Base-by-base conservation (phyloP, 92 coral and sea anemone genomes). In the Bergia sp. region DNA sequence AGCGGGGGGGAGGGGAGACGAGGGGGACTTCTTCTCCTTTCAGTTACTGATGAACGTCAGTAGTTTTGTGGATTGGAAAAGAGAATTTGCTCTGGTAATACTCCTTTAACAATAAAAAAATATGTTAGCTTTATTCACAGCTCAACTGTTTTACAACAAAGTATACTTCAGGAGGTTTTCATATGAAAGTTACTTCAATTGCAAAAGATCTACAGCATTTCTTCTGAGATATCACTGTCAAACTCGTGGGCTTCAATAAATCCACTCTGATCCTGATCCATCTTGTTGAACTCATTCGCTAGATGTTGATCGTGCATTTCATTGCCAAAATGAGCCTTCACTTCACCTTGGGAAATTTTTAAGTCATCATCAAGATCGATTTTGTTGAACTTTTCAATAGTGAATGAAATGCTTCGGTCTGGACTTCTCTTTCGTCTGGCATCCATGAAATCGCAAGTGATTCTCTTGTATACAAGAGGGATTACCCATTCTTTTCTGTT, bases 281-380 rank as follows among this genome's bases (percentile, higher is more conserved):
- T n/a, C 43, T 82, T 82, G 42, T 44, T 42, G 37, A 82, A 82
- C n/a, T 82, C 86, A 16, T 41, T 67, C 0, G 1, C 45, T 12
- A 82, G 77, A 9, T 69, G 47, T 10, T 73, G 23, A 29, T n/a
- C 77, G 49, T 82, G 73, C 76, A 82, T 29, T 41, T 29, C 37
- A 10, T 82, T 67, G 57, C 64, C 65, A 47, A 82, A 67, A 45
- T 67, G 72, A 42, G 86, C 64, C 58, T 82, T 67, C 77, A 82
- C 65, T 82, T 82, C 86, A 41, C 67, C 58, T 71, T 82, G 73
- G 76, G 86, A 82, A 15, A 82, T 82, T 44, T 82, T 82, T 64
- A 58, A 13, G 47, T 82, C 86, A 10, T 43, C 21, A 36, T 67
- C 72, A n/a, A n/a, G 64, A 23, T 82, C 77, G n/a, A 82, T 47